Evolutionary conservation across 1,140 invertebrate genomes (phyloP).

Genomic region (Yoshiicerus persimilis): DNA sequence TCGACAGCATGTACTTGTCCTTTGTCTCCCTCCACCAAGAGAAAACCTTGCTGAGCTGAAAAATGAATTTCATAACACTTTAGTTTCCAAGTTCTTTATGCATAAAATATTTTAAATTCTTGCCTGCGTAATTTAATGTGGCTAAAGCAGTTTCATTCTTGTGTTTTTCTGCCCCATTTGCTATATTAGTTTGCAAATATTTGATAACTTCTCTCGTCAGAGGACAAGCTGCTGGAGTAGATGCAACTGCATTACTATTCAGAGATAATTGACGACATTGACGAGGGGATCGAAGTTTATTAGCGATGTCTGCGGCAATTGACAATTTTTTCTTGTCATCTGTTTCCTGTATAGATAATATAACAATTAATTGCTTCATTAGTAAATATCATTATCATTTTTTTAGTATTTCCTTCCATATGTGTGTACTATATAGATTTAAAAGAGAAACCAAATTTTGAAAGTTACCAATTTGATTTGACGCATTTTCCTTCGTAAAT

Average conservation of each 20-base stretch:
- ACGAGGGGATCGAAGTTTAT: background rate
- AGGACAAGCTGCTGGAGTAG: background rate
- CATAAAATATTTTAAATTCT: background rate
- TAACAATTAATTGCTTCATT: background rate
- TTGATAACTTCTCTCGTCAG: background rate
- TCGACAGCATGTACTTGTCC: background rate
- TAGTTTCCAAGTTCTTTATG: background rate
- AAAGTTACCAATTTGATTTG: background rate
- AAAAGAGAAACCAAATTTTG: no score
- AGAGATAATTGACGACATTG: conserved; percentile 5
- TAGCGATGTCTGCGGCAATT: background rate
- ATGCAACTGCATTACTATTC: background rate
- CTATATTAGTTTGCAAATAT: background rate
- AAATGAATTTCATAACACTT: background rate
- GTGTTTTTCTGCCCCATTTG: background rate
- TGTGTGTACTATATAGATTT: no score
- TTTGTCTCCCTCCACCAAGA: conserved; percentile 7
- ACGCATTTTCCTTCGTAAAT: background rate
- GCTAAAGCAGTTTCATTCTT: background rate
- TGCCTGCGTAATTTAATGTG: background rate
- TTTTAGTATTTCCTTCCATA: background rate
- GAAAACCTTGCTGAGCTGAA: background rate
- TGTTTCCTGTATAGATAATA: background rate
- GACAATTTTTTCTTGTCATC: conserved; percentile 9
- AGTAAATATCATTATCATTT: background rate